Conservation (phyloP, 2,888 invertebrate genomes). For the Aromia moschata region DNA sequence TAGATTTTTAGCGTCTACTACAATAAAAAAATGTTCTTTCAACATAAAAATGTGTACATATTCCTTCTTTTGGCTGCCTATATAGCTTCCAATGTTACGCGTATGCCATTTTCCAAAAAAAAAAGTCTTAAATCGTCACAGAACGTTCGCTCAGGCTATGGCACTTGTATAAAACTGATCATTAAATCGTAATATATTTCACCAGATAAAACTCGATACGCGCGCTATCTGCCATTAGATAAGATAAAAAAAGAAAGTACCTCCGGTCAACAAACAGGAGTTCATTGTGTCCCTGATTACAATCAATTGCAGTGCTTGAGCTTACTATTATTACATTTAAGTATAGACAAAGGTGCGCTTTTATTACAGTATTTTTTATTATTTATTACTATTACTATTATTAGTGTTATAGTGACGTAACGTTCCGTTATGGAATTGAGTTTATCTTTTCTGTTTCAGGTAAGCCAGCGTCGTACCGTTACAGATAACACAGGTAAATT, state of each 20-base stretch:
- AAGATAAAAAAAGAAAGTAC: conserved; percentile 24
- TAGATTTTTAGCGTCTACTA: too few relatives aligned
- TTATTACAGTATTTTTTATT: too few relatives aligned
- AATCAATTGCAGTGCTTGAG: conserved; percentile 19
- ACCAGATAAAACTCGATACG: background rate
- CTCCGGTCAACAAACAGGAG: conserved; percentile 27
- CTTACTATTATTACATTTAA: conserved; percentile 6
- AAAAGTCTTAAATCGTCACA: background rate
- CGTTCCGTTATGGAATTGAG: conserved; percentile 1
- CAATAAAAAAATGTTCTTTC: too few relatives aligned
- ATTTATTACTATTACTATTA: background rate
- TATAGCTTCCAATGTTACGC: background rate
- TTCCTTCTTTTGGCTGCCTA: too few relatives aligned
- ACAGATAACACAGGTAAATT: background rate
- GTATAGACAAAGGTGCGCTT: conserved; percentile 12
- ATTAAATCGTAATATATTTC: conserved; percentile 5
- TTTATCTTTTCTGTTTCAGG: conserved; percentile 11
- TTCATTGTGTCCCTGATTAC: conserved; percentile 29
- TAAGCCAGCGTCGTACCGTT: background rate
- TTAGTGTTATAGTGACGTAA: background rate
- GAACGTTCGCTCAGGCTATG: background rate
- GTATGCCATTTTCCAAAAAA: background rate
- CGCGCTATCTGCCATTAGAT: conserved; percentile 22
- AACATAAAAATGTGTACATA: too few relatives aligned
- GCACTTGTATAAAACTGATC: conserved; percentile 13